Evolutionary conservation across 2,113 vertebrate species (phyloP), one percentile per base, ranked within the genome.

Genomic region (Xenus cinereus): DNA sequence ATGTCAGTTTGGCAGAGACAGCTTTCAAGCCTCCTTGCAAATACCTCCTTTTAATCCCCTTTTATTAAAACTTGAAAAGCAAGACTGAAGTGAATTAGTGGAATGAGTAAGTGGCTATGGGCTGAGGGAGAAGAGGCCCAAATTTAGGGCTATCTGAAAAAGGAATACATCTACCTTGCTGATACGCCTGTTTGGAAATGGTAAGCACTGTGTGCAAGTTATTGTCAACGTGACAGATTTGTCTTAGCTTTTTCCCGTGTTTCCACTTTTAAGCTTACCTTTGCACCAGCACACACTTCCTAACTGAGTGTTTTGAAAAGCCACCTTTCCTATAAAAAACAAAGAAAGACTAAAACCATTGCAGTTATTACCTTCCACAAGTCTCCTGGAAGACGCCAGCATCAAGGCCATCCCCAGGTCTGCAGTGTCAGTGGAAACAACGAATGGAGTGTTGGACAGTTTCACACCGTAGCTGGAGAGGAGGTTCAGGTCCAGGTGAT

Each of bases 331-430:
- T 51, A 12, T 7, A 32, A 64, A 88, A 74, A 66, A 48, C 22
- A 46, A 43, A 41, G 14, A 14, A 43, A 43, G 10, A 33, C 28
- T 32, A 60, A 87, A 64, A 35, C 3, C 4, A 16, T 51, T 80
- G 48, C 30, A 67, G 22, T 51, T 60, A 57, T 95, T 97, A 99
- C 98, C 98, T 97, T 98, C 97, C 39, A 98, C 37, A 7, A 99
- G 71, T 27, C 97, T 98, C 50, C 98, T 96, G 53, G 99, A 98
- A 5, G 98, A 98, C 4, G 98, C 98, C 83, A 99, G 96, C 60
- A 99, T 96, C 83, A 99, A 94, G 84, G 96, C 97, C 97, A 99
- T 98, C 11, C 93, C 98, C 7, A 98, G 63, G 54, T 99, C 98
- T 19, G 99, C 99, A 7, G 98, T 99, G 93, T 98, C 97, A 26